Percentiles rank a stretch among this genome's conserved stretches.
phyloP scores from a whole-genome alignment of 2,797 vertebrate genomes.

The Oreortyx pictus region DNA sequence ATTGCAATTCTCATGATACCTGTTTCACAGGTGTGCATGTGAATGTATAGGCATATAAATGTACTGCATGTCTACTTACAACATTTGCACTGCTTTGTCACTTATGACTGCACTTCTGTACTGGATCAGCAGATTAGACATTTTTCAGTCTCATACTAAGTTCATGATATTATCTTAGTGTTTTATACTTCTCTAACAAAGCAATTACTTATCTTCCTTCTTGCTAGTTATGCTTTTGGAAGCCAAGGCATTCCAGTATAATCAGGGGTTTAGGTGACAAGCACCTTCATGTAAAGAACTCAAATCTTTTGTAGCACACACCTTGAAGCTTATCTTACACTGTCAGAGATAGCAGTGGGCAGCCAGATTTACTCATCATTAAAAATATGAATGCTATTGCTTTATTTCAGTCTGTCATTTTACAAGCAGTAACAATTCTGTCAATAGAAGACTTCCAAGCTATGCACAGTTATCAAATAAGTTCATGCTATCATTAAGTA shows the following conservation, averaged over 20 bases:
- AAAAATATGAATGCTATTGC: slow-evolving; percentile 4
- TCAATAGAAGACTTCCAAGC: slow-evolving; percentile 1
- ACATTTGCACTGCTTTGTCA: slow-evolving; percentile 31
- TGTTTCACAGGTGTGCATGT: not conserved
- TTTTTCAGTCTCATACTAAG: slow-evolving; percentile 54
- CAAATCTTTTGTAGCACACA: slow-evolving; percentile 24
- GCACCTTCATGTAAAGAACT: slow-evolving; percentile 15
- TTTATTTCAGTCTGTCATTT: slow-evolving; percentile 22
- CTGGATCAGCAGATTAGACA: not conserved
- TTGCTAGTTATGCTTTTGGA: slow-evolving; percentile 41
- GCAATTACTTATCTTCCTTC: slow-evolving; percentile 59
- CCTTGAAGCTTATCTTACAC: slow-evolving; percentile 42
- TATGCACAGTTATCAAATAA: slow-evolving; percentile 22
- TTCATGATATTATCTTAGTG: slow-evolving; percentile 31
- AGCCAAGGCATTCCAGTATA: slow-evolving; percentile 50
- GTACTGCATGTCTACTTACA: not conserved
- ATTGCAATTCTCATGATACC: not conserved
- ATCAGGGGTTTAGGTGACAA: slow-evolving; percentile 63
- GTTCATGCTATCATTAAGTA: not conserved
- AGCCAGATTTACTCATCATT: slow-evolving; percentile 31
- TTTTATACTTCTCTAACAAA: slow-evolving; percentile 55
- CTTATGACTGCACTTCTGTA: not conserved
- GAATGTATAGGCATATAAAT: not conserved
- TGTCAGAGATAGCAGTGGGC: slow-evolving; percentile 20
- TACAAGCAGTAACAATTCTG: not conserved